Conservation (phyloP, 2,797 vertebrate species). For the Sebastes cheni region DNA sequence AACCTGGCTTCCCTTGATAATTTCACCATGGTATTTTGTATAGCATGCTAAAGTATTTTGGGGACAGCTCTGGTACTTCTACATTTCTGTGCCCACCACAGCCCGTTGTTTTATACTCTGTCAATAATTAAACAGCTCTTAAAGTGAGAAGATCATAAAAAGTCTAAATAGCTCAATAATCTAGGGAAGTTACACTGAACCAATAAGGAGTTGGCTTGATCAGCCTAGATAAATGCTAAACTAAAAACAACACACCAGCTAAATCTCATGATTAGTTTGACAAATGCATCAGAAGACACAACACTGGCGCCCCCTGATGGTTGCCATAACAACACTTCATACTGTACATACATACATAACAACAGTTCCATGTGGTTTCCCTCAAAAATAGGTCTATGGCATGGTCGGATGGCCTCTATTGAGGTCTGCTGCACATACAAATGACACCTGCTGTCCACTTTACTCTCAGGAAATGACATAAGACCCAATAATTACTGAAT, state of each 20-base stretch:
- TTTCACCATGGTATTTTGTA: not conserved
- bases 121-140: not conserved
- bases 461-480: not conserved
- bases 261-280: not conserved
- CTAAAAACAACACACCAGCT: not conserved
- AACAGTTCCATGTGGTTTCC: not conserved
- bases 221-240: not conserved
- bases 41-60: not conserved
- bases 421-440: no score
- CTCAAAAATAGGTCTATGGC: not conserved
- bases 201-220: not conserved
- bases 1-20: not conserved
- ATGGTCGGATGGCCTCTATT: not conserved
- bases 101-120: not conserved
- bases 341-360: not conserved
- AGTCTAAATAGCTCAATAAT: not conserved
- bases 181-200: no score
- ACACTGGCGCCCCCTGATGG: slow-evolving; percentile 28
- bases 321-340: not conserved
- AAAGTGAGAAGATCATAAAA: not conserved
- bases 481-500: not conserved
- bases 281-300: not conserved
- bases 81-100: not conserved
- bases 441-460: no score
- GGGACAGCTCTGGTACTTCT: not conserved